Conservation (phyloP, 23 tunicate genomes). For the Aplidium turbinatum region DNA sequence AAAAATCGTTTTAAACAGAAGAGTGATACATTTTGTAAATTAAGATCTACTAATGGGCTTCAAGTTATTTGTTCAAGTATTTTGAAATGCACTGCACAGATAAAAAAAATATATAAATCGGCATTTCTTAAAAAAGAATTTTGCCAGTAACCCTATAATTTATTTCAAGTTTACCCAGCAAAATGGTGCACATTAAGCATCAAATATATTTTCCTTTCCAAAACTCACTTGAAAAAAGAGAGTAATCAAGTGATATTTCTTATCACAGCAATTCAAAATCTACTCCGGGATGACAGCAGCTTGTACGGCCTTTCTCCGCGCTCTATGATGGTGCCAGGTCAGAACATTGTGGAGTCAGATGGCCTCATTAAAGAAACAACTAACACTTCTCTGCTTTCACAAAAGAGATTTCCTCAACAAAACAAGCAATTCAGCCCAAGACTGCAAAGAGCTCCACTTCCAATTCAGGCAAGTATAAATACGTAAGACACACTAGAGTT, state of each 20-base stretch:
- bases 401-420: background rate
- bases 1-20: no score
- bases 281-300: slow-evolving; percentile 63
- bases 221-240: background rate
- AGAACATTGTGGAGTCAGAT: slow-evolving; percentile 3
- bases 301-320: slow-evolving; percentile 53
- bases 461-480: slow-evolving; percentile 20
- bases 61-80: no score
- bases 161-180: no score
- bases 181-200: no score
- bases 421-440: background rate
- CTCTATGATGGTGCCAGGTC: background rate
- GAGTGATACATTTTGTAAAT: no score
- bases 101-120: no score
- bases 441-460: slow-evolving; percentile 23
- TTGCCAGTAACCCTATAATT: no score
- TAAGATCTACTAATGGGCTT: no score
- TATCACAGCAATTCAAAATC: slow-evolving; percentile 55
- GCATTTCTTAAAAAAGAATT: no score
- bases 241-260: background rate
- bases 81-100: no score
- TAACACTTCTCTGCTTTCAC: slow-evolving; percentile 40
- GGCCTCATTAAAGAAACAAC: slow-evolving; percentile 43
- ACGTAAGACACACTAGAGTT: no score
- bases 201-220: background rate